These are phyloP conservation scores for Fundulus diaphanus DNA, from an alignment of 2,797 vertebrate genomes.

Conservation along the genomic window DNA sequence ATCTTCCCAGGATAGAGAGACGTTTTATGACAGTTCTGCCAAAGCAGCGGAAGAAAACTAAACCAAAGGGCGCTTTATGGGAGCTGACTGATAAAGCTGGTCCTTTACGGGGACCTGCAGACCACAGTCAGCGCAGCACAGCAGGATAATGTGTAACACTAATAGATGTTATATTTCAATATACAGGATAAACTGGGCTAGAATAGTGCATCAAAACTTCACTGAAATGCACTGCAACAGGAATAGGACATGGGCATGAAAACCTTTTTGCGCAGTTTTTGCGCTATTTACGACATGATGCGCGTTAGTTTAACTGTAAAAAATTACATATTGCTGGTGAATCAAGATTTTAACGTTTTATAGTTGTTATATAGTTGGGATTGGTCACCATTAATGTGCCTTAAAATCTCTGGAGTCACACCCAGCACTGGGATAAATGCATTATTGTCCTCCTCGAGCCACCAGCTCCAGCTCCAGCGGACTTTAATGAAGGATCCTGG, in stretches of 20 bases:
- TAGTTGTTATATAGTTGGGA: background rate
- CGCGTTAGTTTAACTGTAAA: background rate
- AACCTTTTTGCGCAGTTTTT: background rate
- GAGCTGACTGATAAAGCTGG: background rate
- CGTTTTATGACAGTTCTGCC: conserved; percentile 62
- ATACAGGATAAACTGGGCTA: background rate
- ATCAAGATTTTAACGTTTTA: background rate
- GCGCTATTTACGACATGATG: background rate
- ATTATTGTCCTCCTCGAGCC: background rate
- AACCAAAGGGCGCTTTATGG: conserved; percentile 23
- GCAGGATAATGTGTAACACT: background rate
- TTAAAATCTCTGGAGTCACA: background rate
- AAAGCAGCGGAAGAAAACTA: conserved; percentile 42
- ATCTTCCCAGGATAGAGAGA: conserved; percentile 56
- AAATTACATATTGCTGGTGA: background rate
- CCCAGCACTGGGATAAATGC: background rate
- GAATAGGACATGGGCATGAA: background rate
- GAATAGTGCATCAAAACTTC: background rate
- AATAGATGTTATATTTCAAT: background rate
- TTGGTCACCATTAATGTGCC: background rate
- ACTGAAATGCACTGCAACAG: background rate
- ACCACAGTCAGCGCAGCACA: background rate
- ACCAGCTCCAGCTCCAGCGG: background rate
- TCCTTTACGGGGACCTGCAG: background rate
- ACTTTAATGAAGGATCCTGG: background rate